Conservation (phyloP, 2,113 vertebrate species). For the Silurus glanis region DNA sequence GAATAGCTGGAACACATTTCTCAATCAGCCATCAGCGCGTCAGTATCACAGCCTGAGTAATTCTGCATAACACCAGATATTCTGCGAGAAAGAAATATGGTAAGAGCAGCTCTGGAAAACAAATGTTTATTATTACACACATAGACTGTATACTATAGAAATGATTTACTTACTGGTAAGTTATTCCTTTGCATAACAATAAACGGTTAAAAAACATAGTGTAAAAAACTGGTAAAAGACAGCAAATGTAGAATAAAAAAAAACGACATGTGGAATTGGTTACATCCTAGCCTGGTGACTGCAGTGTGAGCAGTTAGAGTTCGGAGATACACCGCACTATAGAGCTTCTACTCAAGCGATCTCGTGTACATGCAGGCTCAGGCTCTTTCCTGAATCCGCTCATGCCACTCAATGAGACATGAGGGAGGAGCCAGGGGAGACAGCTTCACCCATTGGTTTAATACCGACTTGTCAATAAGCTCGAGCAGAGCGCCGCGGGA, state of each 20-base stretch:
- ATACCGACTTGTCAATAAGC: conserved; percentile 88
- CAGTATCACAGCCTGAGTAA: conserved; percentile 19
- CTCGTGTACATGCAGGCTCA: conserved; percentile 81
- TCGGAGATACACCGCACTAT: conserved; percentile 75
- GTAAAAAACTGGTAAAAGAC: conserved; percentile 60
- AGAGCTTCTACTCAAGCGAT: conserved; percentile 78
- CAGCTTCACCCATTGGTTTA: conserved; percentile 75
- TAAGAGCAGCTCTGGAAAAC: conserved; percentile 53
- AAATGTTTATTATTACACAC: conserved; percentile 58
- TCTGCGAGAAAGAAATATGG: conserved; percentile 45
- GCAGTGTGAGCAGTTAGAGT: conserved; percentile 69
- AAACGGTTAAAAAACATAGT: conserved; percentile 61
- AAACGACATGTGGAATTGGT: conserved; percentile 77
- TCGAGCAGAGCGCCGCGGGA: conserved; percentile 80
- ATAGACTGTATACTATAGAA: conserved; percentile 59
- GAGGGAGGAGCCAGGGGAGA: conserved; percentile 55
- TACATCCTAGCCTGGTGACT: conserved; percentile 77
- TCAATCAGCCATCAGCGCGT: conserved; percentile 19
- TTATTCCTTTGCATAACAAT: conserved; percentile 70
- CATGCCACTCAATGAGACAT: conserved; percentile 73
- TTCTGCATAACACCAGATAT: conserved; percentile 42
- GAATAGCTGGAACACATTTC: conserved; percentile 18
- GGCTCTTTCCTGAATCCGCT: conserved; percentile 80
- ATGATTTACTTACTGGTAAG: conserved; percentile 74
- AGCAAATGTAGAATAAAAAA: conserved; percentile 70